Conservation (phyloP, 2,113 vertebrate genomes). For the Ceyx cyanopectus region DNA sequence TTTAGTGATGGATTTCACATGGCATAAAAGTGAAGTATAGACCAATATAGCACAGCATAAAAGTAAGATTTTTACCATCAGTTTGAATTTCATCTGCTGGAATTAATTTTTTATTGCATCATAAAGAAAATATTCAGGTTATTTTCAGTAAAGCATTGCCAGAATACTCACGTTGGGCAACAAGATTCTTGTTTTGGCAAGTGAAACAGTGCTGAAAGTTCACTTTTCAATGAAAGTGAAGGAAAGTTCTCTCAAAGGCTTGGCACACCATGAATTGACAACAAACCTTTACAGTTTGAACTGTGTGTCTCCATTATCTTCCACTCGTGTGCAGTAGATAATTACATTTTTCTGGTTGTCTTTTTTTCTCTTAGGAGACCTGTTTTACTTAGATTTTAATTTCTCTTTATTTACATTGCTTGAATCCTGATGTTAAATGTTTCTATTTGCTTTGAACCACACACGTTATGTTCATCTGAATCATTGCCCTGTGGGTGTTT, state of each 20-base stretch:
- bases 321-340: slow-evolving; percentile 1
- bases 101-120: background rate
- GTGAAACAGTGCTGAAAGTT: slow-evolving; percentile 78
- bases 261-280: slow-evolving; percentile 48
- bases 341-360: background rate
- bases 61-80: background rate
- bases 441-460: slow-evolving; percentile 26
- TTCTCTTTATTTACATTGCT: slow-evolving; percentile 35
- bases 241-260: slow-evolving; percentile 15
- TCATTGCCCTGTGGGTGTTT: background rate
- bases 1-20: background rate
- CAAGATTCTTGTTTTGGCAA: slow-evolving; percentile 50
- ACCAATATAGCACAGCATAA: background rate
- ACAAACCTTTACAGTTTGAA: slow-evolving; percentile 11
- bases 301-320: slow-evolving; percentile 62
- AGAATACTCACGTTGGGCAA: background rate
- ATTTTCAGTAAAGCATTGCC: background rate
- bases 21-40: background rate
- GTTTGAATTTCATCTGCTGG: background rate
- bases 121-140: background rate
- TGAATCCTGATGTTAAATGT: slow-evolving; percentile 52
- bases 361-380: slow-evolving; percentile 1
- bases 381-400: slow-evolving; percentile 35
- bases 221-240: slow-evolving; percentile 50
- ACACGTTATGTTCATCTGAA: background rate